Base-by-base conservation (phyloP, 2,888 invertebrate species). In the Ectropis crepuscularia region DNA sequence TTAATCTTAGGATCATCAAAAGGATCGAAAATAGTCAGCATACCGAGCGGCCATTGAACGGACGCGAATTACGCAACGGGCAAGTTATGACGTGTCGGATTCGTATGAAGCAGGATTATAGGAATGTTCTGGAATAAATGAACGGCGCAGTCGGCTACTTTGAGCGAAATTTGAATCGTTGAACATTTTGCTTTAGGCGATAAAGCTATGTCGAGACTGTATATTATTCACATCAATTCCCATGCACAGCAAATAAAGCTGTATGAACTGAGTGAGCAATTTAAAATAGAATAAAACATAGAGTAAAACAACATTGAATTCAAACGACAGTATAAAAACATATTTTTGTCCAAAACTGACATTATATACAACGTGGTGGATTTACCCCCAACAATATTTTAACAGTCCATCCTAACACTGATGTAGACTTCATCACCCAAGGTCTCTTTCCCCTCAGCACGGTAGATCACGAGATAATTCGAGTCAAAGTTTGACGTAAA, bases 1-100 rank as follows among this genome's bases (percentile, higher is more conserved):
- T 91, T 91, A 91, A 92, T 91, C 90, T 90, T 87, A 86, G 82
- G 83, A 81, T 88, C 87, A 86, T 90, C 88, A 89, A 89, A 90
- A 89, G 89, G 87, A 83, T 83, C 87, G 80, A 74, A 82, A 86
- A 90, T 90, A 80, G 82, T 86, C 77, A 74, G 82, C 84, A 92
- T 91, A 87, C 91, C 91, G 73, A 74, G 75, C 79, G 73, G 75
- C 77, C 80, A 85, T 83, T 85, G 81, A 86, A 85, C 81, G 76
- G 76, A 76, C 76, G 64, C 67, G 72, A 71, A 70, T 72, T 71
- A 65, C 76, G 78, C 74, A 73, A 76, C 70, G 77, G 80, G 80
- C 82, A 83, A 83, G 84, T 81, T 86, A 80, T 79, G 75, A 86
- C 85, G 83, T 87, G 83, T 87, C 82, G 75, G 78, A 86, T 85